These are phyloP conservation scores for Oreochromis spilurus DNA, from an alignment of 2,113 vertebrate species.

Conservation along the genomic window DNA sequence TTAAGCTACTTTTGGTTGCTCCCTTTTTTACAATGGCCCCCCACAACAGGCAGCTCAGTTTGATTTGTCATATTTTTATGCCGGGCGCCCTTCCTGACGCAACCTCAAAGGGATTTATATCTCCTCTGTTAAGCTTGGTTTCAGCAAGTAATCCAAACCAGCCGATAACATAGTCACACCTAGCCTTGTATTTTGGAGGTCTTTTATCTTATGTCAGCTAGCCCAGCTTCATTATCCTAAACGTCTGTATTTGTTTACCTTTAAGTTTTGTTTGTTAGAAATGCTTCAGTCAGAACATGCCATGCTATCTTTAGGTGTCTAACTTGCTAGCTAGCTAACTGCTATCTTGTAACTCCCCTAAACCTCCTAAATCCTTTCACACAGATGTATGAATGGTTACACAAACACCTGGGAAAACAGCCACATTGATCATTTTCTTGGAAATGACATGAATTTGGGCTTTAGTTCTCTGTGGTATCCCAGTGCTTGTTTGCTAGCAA, in stretches of 20 bases:
- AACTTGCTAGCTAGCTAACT: background rate
- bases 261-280: background rate
- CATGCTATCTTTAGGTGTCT: background rate
- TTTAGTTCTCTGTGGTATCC: background rate
- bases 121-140: background rate
- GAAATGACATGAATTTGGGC: background rate
- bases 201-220: fast-evolving
- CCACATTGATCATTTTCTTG: background rate
- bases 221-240: background rate
- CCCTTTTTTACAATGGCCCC: fast-evolving
- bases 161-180: background rate
- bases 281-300: background rate
- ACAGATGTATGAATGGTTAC: background rate
- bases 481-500: background rate
- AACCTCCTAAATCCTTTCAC: background rate
- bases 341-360: background rate
- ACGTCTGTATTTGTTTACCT: background rate
- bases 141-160: background rate
- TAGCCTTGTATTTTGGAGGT: background rate
- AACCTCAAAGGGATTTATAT: background rate
- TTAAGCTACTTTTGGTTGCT: background rate
- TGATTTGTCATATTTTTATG: background rate
- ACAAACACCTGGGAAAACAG: background rate
- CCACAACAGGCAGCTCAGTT: background rate
- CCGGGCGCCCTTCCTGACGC: background rate